Evolutionary conservation across 2,113 vertebrate species (phyloP).

Genomic region (Typhlomys cinereus): DNA sequence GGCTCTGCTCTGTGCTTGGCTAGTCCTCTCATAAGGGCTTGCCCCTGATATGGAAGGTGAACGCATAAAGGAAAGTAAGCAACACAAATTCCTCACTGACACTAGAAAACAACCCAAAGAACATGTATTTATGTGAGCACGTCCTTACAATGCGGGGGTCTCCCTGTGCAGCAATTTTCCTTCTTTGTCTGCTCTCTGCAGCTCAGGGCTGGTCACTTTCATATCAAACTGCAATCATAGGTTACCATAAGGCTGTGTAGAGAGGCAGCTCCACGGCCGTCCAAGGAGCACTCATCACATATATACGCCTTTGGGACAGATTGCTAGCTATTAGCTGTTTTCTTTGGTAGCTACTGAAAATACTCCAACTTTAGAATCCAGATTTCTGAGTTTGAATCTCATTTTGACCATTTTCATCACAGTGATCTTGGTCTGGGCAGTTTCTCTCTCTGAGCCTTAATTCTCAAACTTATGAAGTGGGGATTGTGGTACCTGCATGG

Average conservation of each 20-base stretch:
- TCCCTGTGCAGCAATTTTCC: conserved; percentile 63
- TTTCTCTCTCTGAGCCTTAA: conserved; percentile 5
- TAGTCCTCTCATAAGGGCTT: neutral
- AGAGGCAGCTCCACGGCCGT: conserved; percentile 6
- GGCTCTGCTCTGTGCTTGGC: neutral
- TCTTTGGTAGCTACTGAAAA: conserved; percentile 36
- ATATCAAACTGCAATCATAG: conserved; percentile 38
- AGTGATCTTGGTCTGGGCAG: neutral
- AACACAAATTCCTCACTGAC: conserved; percentile 54
- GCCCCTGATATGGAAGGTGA: conserved; percentile 11
- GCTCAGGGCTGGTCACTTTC: conserved; percentile 50
- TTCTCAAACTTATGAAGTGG: neutral
- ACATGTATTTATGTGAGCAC: conserved; percentile 60
- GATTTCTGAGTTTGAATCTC: conserved; percentile 60
- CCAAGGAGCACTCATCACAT: conserved; percentile 18
- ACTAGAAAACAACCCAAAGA: conserved; percentile 59
- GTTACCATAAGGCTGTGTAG: neutral
- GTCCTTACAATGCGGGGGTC: conserved; percentile 63
- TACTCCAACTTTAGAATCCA: conserved; percentile 16
- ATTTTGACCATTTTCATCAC: conserved; percentile 22
- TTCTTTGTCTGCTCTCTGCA: conserved; percentile 57
- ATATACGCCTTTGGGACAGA: conserved; percentile 38
- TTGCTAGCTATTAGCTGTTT: conserved; percentile 40
- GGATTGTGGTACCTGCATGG: neutral
- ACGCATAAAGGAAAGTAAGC: conserved; percentile 37